These are phyloP conservation scores for Heliconius charithonia DNA, from an alignment of 2,888 invertebrate genomes.

Conservation along the genomic window DNA sequence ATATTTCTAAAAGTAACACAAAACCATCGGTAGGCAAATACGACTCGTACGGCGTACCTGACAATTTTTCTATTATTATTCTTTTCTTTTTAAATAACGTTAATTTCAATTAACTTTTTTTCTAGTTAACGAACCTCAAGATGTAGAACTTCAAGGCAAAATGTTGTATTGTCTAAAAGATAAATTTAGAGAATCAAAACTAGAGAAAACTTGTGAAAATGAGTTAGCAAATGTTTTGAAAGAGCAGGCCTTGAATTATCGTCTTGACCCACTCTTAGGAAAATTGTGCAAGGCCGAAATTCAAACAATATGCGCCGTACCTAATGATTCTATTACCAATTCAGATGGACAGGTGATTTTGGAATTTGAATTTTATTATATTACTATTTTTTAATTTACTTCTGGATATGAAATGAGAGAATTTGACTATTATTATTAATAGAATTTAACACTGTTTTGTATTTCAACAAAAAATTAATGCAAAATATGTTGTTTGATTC, in stretches of 20 bases:
- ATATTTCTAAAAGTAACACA: too few species aligned
- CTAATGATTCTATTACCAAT: conserved; percentile 73
- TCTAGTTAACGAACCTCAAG: conserved; percentile 80
- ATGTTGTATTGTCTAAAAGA: conserved; percentile 92
- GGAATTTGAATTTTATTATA: background rate
- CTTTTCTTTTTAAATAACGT: background rate
- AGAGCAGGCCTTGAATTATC: conserved; percentile 95
- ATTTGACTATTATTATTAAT: too few species aligned
- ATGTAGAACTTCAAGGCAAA: conserved; percentile 92
- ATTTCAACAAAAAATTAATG: too few species aligned
- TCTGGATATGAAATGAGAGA: too few species aligned
- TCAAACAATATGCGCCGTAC: conserved; percentile 85
- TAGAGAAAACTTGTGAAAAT: conserved; percentile 90
- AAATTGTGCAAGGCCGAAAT: conserved; percentile 91
- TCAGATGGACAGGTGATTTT: conserved; percentile 75
- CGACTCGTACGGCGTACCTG: too few species aligned
- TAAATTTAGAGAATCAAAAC: conserved; percentile 89
- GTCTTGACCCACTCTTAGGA: conserved; percentile 93
- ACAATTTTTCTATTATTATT: too few species aligned
- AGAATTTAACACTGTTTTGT: too few species aligned
- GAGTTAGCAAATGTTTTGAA: conserved; percentile 92
- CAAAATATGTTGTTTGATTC: too few species aligned
- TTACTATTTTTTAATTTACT: too few species aligned
- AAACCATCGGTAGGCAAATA: too few species aligned
- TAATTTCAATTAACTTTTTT: conserved; percentile 47